These are phyloP conservation scores for Neotragus pygmaeus DNA, from an alignment of 2,113 vertebrate species.

Conservation along the genomic window DNA sequence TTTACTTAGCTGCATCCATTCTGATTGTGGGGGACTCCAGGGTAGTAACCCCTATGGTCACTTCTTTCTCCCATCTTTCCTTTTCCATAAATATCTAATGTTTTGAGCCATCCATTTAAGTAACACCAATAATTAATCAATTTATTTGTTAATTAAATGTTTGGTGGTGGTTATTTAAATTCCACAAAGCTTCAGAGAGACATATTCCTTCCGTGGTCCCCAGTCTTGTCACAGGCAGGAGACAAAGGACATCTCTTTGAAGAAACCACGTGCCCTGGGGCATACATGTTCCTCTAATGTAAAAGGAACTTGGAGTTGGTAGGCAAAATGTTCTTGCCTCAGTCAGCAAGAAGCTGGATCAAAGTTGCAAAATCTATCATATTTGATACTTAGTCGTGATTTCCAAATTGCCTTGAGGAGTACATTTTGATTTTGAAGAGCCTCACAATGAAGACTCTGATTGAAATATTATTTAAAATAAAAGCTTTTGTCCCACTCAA, in stretches of 20 bases:
- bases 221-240: not conserved
- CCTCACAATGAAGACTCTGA: not conserved
- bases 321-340: not conserved
- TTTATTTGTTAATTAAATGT: not conserved
- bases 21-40: not conserved
- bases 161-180: not conserved
- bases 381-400: not conserved
- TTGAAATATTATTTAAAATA: not conserved
- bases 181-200: not conserved
- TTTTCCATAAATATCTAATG: not conserved
- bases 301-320: not conserved
- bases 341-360: not conserved
- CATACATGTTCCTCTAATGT: not conserved
- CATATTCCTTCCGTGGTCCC: not conserved
- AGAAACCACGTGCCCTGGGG: not conserved
- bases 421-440: not conserved
- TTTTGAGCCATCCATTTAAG: constrained; percentile 6
- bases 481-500: not conserved
- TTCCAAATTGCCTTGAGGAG: not conserved
- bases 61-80: not conserved
- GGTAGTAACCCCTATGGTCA: not conserved
- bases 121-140: not conserved
- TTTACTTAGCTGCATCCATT: not conserved
- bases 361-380: not conserved
- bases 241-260: not conserved